phyloP scores from a whole-genome alignment of 2,113 vertebrate species.

The Butastur rufipennis region DNA sequence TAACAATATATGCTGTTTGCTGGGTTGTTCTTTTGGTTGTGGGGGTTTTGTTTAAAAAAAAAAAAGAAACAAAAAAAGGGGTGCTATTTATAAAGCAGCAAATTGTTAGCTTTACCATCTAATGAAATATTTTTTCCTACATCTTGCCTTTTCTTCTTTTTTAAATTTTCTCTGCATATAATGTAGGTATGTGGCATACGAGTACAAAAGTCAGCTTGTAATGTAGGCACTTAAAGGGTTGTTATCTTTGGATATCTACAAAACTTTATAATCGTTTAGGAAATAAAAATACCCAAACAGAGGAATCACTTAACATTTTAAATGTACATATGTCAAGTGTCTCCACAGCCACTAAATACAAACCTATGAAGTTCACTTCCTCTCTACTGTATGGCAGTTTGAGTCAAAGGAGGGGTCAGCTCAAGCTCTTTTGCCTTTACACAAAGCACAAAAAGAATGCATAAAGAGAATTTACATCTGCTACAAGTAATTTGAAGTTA shows the following conservation, averaged over 20 bases:
- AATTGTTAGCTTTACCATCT: not conserved
- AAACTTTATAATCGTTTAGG: not conserved
- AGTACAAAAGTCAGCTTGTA: not conserved
- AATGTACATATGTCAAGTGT: not conserved
- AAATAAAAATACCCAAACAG: slow-evolving; percentile 44
- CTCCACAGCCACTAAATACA: not conserved
- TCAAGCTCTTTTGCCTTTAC: not conserved
- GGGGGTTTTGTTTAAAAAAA: too few species aligned
- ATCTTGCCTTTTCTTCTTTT: not conserved
- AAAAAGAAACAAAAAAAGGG: too few species aligned
- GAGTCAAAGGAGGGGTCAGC: not conserved
- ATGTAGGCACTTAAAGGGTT: not conserved
- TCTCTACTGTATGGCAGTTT: not conserved
- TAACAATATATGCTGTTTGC: not conserved
- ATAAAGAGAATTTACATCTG: not conserved
- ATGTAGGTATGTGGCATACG: not conserved
- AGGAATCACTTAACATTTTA: not conserved
- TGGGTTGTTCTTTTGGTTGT: not conserved
- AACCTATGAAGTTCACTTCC: not conserved
- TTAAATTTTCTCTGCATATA: not conserved
- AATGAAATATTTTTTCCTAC: not conserved
- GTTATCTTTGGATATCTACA: not conserved
- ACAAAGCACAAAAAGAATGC: not conserved
- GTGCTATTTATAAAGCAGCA: not conserved
- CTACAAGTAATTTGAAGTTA: not conserved